phyloP scores from a whole-genome alignment of 2,113 vertebrate species.

The Lucifuga dentata region DNA sequence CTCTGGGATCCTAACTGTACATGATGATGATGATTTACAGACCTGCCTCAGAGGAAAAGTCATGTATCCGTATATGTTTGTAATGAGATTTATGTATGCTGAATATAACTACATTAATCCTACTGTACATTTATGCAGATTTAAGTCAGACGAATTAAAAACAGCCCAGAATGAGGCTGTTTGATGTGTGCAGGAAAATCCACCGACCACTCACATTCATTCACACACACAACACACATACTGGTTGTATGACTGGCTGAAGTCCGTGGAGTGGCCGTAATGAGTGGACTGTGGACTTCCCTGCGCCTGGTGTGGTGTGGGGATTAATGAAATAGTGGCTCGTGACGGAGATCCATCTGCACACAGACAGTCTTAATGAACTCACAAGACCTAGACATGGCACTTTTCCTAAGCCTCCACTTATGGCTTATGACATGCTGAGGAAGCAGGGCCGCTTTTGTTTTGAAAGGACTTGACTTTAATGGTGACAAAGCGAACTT shows the following conservation, averaged over 20 bases:
- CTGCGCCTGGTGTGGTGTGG: conserved; percentile 36
- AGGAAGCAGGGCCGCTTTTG: conserved; percentile 61
- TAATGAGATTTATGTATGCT: conserved; percentile 30
- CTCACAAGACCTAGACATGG: conserved; percentile 41
- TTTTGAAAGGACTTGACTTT: conserved; percentile 58
- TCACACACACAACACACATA: neutral
- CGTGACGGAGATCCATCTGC: conserved; percentile 66
- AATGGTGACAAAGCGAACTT: conserved; percentile 70
- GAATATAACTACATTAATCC: conserved; percentile 55
- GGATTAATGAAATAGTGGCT: conserved; percentile 68
- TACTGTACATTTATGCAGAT: conserved; percentile 34
- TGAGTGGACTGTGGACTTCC: conserved; percentile 48
- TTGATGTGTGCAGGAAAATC: conserved; percentile 31
- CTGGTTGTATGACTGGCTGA: conserved; percentile 4
- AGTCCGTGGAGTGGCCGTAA: conserved; percentile 29
- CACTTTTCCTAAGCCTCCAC: conserved; percentile 54
- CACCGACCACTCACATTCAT: no score
- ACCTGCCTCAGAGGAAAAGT: conserved; percentile 34
- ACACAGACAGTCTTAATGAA: conserved; percentile 71
- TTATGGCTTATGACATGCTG: conserved; percentile 70
- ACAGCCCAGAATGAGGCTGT: neutral
- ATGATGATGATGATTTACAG: conserved; percentile 54
- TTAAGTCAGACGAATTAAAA: conserved; percentile 32
- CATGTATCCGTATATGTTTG: conserved; percentile 47
- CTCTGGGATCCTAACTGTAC: conserved; percentile 35